Base-by-base conservation (phyloP, 2,797 vertebrate species). In the Crypturellus tataupa region DNA sequence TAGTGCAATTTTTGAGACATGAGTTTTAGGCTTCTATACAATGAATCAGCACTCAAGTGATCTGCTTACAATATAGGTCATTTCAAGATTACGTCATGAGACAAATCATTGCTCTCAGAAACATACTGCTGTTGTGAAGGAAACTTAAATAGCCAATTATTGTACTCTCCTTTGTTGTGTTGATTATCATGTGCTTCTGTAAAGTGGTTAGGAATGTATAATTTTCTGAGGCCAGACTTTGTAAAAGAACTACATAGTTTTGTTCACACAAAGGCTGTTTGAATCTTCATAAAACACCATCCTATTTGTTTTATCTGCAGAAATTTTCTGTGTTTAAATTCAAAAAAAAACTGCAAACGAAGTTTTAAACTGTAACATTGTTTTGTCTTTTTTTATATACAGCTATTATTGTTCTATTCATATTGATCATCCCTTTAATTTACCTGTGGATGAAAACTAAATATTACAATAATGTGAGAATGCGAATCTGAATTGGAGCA, bases 1-100 rank as follows among this genome's bases (percentile, higher is more conserved):
- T 81, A 24, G 53, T 37, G 51, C 73, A 93, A 95, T 92, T 49
- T 89, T 88, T 87, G 55, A 89, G 60, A 46, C 37, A 81, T 63
- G 68, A 84, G 37, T 51, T 82, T 84, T 63, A 91, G 88, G 73
- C 76, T 94, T 91, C 81, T 29, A 53, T 27, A 80, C 25, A 76
- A 24, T 96, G 95, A 97, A 86, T 96, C 96, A 95, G 73, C 88
- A 27, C 51, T 95, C 95, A 95, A 81, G 80, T 59, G 80, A 79
- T 47, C 85, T 76, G 73, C 85, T 92, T 68, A 75, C 55, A 91
- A 80, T 70, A 90, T 49, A 92, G 77, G 63, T 47, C 91, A 96
- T 96, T 97, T 75, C 80, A 83, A 53, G 73, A 96, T n/a, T 64
- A 92, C 37, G 88, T 33, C 81, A 87, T 91, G 85, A 91, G 80